Base-by-base conservation (phyloP, 2,888 invertebrate species). In the Flexamia atlantica region DNA sequence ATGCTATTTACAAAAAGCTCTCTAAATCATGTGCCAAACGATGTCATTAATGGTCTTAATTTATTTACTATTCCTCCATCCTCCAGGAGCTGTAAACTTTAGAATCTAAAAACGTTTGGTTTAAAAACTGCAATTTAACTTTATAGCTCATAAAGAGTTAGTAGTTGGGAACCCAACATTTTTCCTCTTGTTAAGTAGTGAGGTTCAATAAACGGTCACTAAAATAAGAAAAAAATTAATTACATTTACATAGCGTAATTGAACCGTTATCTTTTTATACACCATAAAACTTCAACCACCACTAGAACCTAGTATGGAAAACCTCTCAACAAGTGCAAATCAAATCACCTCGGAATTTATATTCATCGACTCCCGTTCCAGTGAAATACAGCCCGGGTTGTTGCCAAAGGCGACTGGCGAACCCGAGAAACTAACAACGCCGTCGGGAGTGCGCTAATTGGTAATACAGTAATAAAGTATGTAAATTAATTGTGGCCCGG, bases 391-490 rank as follows among this genome's bases (percentile, higher is more conserved):
- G 64, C 64, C 9, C 12, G 14, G 28, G 64, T 64, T 64, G 30
- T 64, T 64, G 64, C 64, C n/a, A 12, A 17, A 64, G 64, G 64
- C 64, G 17, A 64, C 64, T 64, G 30, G 64, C 64, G 30, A 64
- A 64, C 64, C 64, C 30, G 64, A 64, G 64, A 64, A 64, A 64
- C 64, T 64, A 64, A 64, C 64, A 64, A 64, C 28, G 30, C 14
- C 25, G 76, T 46, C 79, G 7, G 57, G 2, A 30, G 17, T 32
- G 14, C 17, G 32, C 79, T 79, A 79, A 79, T 79, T 79, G 79
- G 79, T 57, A 79, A 79, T 79, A 57, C 57, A 57, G 57, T 57
- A 79, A 79, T 79, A 79, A 79, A 79, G 57, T 79, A 79, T 79
- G 79, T 79, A 79, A 57, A 79, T 79, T 79, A 79, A 79, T 79